Percentiles rank a stretch among this genome's conserved stretches.
Evolutionary conservation across 2,888 invertebrate species (phyloP).

Genomic region (Zygothrica quintamaculata): DNA sequence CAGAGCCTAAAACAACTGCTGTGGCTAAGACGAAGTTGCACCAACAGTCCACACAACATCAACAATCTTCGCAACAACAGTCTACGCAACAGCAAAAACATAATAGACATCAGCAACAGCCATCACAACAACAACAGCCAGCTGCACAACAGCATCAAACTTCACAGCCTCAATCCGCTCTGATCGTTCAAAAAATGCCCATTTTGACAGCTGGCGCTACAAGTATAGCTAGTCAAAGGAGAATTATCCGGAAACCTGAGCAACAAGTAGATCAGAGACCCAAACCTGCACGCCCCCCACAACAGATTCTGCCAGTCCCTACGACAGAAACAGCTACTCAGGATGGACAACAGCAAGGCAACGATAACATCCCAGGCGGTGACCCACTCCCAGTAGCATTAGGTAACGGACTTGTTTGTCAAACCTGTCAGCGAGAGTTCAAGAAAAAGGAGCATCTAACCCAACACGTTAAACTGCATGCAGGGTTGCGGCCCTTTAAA

Average conservation of each 20-base stretch:
- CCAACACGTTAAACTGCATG: constrained; percentile 88
- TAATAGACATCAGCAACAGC: neutral
- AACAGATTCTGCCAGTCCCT: constrained; percentile 59
- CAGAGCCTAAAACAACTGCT: constrained; percentile 25
- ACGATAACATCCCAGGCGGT: neutral
- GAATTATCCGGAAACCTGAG: constrained; percentile 53
- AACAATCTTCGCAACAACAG: constrained; percentile 48
- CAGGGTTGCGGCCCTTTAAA: constrained; percentile 88
- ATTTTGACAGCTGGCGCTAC: neutral
- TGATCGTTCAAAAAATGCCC: constrained; percentile 25
- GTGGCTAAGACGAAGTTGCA: constrained; percentile 21
- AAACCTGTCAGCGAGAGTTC: constrained; percentile 87
- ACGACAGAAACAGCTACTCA: constrained; percentile 8
- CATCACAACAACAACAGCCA: constrained; percentile 42
- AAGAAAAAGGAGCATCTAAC: constrained; percentile 89
- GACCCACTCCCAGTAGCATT: constrained; percentile 30
- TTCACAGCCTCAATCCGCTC: constrained; percentile 49
- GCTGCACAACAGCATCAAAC: constrained; percentile 61
- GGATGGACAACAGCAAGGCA: constrained; percentile 76
- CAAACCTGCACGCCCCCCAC: constrained; percentile 44
- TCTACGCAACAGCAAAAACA: constrained; percentile 20
- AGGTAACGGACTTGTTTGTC: constrained; percentile 50
- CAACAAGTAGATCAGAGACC: constrained; percentile 9
- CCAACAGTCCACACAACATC: constrained; percentile 48
- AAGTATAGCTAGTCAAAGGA: constrained; percentile 49